Base-by-base conservation (phyloP, 1,140 invertebrate species). In the Drosophila kurseongensis region DNA sequence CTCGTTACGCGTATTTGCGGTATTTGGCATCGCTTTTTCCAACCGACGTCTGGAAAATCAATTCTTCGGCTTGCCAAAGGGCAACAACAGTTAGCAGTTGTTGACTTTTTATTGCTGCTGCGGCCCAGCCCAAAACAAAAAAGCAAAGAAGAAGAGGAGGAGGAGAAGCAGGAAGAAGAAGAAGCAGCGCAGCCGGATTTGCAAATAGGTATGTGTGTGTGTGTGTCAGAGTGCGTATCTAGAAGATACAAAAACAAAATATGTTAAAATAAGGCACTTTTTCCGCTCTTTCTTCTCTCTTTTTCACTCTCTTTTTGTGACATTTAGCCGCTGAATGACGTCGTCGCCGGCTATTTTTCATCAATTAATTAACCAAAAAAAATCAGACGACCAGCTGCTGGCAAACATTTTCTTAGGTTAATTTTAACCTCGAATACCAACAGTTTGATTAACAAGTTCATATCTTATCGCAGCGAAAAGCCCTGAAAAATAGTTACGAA, bases 101-200 rank as follows among this genome's bases (percentile, higher is more conserved):
- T 84, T 86, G 65, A 68, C 63, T 81, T 80, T 76, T 60, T 51
- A 32, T 13, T 51, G 48, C 78, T 47, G 44, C 44, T 62, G 69
- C 72, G 66, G 73, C 84, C 84, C 85, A 89, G 73, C 84, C 84
- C 80, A 89, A 89, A 86, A 84, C 84, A 88, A 80, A 68, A 23
- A 68, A 38, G 41, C 40, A 60, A 69, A 79, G 83, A 55, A 14
- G 14, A 57, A 73, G 76, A 63, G 40, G 78, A 52, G 47, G 54
- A 69, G 55, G 40, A 57, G 63, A 52, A 59, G 56, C 42, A 66
- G 68, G 66, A 65, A 45, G 45, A 29, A 73, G 66, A 38, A 81
- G 59, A 44, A 79, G 66, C 62, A 88, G 73, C 76, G 68, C 72
- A 83, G 84, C 84, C 79, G 80, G 80, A 88, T 89, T 88, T 89